Evolutionary conservation across 35 echinoderm and acorn worm genomes (phyloP).

Genomic region (Patiria miniata): DNA sequence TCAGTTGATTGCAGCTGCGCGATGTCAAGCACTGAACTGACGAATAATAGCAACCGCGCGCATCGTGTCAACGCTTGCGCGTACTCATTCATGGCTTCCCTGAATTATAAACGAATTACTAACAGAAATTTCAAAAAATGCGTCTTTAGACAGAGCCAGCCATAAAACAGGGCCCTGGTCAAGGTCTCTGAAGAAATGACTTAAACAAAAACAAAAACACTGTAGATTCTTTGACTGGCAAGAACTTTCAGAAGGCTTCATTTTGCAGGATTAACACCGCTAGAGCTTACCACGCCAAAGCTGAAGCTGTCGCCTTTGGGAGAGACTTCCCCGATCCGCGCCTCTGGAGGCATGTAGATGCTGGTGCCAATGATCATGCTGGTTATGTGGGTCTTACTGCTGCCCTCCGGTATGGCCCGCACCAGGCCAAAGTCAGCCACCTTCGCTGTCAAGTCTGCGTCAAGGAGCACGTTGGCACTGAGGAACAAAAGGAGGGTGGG

Average conservation of each 20-base stretch:
- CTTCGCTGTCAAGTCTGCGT: constrained; percentile 44
- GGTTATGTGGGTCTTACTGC: neutral
- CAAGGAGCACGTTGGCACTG: constrained; percentile 66
- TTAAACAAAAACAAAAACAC: too few species aligned
- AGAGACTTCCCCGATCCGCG: constrained; percentile 12
- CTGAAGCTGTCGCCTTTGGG: constrained; percentile 49
- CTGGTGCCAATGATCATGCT: neutral
- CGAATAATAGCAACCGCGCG: too few species aligned
- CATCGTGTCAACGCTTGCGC: too few species aligned
- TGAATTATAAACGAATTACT: too few species aligned
- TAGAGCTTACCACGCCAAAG: constrained; percentile 62
- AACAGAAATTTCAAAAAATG: too few species aligned
- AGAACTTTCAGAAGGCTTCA: too few species aligned
- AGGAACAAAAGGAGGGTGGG: neutral
- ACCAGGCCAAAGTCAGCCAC: constrained; percentile 62
- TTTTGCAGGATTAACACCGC: neutral
- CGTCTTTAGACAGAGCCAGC: too few species aligned
- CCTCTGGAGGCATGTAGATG: constrained; percentile 57
- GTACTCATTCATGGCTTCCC: too few species aligned
- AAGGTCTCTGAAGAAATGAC: too few species aligned
- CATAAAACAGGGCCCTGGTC: too few species aligned
- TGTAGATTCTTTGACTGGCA: neutral
- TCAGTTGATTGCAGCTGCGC: too few species aligned
- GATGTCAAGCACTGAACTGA: too few species aligned
- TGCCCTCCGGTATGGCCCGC: neutral